phyloP scores from a whole-genome alignment of 2,113 vertebrate species.

The Erythrolamprus reginae region DNA sequence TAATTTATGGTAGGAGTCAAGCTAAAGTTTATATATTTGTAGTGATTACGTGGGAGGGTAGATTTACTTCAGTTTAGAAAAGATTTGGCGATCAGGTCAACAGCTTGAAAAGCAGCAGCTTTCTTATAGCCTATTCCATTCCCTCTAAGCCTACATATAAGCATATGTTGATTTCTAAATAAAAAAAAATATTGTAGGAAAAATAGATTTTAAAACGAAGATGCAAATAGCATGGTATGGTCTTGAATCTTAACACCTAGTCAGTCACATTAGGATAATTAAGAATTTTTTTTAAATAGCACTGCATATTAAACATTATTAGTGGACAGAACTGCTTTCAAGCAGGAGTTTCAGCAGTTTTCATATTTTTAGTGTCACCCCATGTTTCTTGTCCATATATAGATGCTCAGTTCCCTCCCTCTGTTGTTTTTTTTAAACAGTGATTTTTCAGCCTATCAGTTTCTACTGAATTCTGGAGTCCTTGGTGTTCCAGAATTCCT shows the following conservation, averaged over 20 bases:
- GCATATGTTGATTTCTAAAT: background rate
- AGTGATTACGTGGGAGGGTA: constrained; percentile 70
- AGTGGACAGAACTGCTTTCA: constrained; percentile 21
- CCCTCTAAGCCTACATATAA: constrained; percentile 31
- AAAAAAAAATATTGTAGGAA: constrained; percentile 9
- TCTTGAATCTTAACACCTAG: constrained; percentile 47
- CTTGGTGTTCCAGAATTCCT: background rate
- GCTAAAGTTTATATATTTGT: constrained; percentile 77
- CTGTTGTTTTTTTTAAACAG: background rate
- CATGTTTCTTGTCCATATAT: background rate
- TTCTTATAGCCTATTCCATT: constrained; percentile 32
- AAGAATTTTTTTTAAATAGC: constrained; percentile 56
- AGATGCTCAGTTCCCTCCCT: background rate
- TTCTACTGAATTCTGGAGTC: background rate
- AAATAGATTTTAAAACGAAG: constrained; percentile 22
- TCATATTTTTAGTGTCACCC: constrained; percentile 7
- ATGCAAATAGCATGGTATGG: background rate
- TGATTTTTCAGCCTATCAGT: background rate
- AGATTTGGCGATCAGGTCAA: constrained; percentile 71
- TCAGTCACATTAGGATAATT: constrained; percentile 51
- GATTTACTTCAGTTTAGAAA: constrained; percentile 70
- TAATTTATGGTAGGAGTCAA: constrained; percentile 82
- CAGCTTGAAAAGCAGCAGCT: constrained; percentile 51
- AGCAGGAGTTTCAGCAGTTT: constrained; percentile 8
- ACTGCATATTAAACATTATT: constrained; percentile 40